Evolutionary conservation across 1,140 invertebrate species (phyloP).

Genomic region (Drosophila nigrodunni): DNA sequence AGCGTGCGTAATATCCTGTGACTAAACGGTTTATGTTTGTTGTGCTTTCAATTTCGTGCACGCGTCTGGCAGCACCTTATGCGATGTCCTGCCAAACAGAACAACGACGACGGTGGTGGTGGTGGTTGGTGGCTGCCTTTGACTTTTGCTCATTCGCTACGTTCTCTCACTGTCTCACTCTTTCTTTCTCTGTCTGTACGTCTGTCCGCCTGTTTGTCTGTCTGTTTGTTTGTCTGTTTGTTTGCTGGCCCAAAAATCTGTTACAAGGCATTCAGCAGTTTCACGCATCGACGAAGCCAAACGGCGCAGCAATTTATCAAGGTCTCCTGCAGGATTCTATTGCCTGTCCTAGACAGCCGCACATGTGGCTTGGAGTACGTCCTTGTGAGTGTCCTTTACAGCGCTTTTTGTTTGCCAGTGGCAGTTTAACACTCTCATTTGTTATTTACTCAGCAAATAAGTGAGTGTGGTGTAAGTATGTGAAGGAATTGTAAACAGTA

Average conservation of each 20-base stretch:
- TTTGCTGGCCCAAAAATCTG: slow-evolving; percentile 64
- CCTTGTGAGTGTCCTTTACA: slow-evolving; percentile 69
- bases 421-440: slow-evolving; percentile 78
- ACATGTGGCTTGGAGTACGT: slow-evolving; percentile 17
- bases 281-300: slow-evolving; percentile 58
- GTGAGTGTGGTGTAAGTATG: slow-evolving; percentile 46
- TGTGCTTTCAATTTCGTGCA: slow-evolving; percentile 83
- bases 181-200: slow-evolving; percentile 36
- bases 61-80: slow-evolving; percentile 62
- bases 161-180: slow-evolving; percentile 31
- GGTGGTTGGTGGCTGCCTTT: slow-evolving; percentile 74
- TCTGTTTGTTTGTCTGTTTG: slow-evolving; percentile 29
- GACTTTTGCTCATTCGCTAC: slow-evolving; percentile 53
- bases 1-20: slow-evolving; percentile 84
- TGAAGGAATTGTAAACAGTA: slow-evolving; percentile 1
- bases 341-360: slow-evolving; percentile 64
- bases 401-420: slow-evolving; percentile 58
- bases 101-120: neutral
- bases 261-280: slow-evolving; percentile 74
- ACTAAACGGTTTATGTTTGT: slow-evolving; percentile 85
- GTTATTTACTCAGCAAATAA: slow-evolving; percentile 65
- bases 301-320: slow-evolving; percentile 72
- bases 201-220: slow-evolving; percentile 2
- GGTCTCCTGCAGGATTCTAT: slow-evolving; percentile 44
- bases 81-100: slow-evolving; percentile 31